Percentiles rank a stretch among this genome's conserved stretches.
phyloP scores from a whole-genome alignment of 2,888 invertebrate species.

The Tenthredo scrophulariae region DNA sequence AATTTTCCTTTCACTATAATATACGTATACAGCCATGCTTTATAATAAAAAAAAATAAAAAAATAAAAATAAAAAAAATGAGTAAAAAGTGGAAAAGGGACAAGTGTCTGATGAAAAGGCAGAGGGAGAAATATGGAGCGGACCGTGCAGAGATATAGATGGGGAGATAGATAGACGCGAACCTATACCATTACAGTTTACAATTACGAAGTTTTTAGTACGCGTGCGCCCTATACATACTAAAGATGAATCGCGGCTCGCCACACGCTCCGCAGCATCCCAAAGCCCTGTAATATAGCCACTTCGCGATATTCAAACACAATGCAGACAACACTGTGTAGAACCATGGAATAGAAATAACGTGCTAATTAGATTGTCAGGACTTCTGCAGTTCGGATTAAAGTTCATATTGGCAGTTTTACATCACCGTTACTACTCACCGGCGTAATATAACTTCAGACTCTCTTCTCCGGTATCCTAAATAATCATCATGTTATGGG shows the following conservation, averaged over 20 bases:
- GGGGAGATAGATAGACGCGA: conserved; percentile 20
- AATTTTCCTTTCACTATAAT: not conserved
- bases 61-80: not conserved
- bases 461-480: not conserved
- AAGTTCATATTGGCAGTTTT: conserved; percentile 15
- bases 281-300: conserved; percentile 70
- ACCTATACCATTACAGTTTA: conserved; percentile 29
- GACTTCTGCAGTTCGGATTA: not conserved
- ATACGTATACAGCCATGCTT: not conserved
- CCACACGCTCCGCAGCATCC: conserved; percentile 68
- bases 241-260: conserved; percentile 67
- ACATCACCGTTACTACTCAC: not conserved
- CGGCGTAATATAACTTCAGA: not conserved
- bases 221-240: conserved; percentile 61
- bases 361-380: conserved; percentile 67
- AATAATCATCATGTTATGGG: not conserved
- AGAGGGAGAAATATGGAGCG: conserved; percentile 31
- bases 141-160: not conserved
- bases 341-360: conserved; percentile 66
- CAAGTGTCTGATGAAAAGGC: conserved; percentile 34
- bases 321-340: conserved; percentile 71
- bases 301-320: conserved; percentile 72
- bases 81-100: conserved; percentile 14
- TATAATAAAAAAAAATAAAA: not conserved
- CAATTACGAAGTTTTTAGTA: conserved; percentile 42